Percentiles rank a stretch among this genome's conserved stretches.
Evolutionary conservation across 2,113 vertebrate genomes (phyloP).

Genomic region (Siphamia tubifer): DNA sequence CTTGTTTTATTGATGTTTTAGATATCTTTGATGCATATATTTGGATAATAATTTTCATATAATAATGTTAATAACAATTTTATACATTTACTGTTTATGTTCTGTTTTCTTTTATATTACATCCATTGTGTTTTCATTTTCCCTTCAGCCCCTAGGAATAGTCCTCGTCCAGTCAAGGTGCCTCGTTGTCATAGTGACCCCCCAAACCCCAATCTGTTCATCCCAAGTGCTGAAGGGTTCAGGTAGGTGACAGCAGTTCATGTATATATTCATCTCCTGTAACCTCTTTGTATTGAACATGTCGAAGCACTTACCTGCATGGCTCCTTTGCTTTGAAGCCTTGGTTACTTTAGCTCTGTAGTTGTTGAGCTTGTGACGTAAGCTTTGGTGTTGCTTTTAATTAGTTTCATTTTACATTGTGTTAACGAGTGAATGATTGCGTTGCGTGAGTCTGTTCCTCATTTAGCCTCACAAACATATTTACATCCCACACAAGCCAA

Average conservation of each 20-base stretch:
- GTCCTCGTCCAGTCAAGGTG: conserved; percentile 94
- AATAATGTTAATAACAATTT: no score
- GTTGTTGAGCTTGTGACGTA: neutral
- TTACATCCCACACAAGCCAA: conserved; percentile 34
- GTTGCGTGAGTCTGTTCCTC: conserved; percentile 6
- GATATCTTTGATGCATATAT: no score
- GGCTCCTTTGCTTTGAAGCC: conserved; percentile 38
- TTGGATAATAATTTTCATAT: no score
- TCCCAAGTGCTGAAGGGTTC: conserved; percentile 91
- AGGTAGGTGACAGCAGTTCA: conserved; percentile 80
- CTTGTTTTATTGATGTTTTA: no score
- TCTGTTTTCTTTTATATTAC: no score
- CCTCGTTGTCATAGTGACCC: conserved; percentile 98
- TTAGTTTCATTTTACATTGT: neutral
- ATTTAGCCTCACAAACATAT: conserved; percentile 12
- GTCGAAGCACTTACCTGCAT: conserved; percentile 34
- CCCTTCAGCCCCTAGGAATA: conserved; percentile 88
- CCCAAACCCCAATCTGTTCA: conserved; percentile 94
- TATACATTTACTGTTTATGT: no score
- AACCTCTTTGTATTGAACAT: neutral
- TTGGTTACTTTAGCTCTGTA: conserved; percentile 8
- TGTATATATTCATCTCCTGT: neutral
- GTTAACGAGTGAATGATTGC: neutral
- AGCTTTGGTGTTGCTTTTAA: neutral
- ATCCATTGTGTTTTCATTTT: neutral